Base-by-base conservation (phyloP, 2,797 vertebrate genomes). In the Poecilia wingei region DNA sequence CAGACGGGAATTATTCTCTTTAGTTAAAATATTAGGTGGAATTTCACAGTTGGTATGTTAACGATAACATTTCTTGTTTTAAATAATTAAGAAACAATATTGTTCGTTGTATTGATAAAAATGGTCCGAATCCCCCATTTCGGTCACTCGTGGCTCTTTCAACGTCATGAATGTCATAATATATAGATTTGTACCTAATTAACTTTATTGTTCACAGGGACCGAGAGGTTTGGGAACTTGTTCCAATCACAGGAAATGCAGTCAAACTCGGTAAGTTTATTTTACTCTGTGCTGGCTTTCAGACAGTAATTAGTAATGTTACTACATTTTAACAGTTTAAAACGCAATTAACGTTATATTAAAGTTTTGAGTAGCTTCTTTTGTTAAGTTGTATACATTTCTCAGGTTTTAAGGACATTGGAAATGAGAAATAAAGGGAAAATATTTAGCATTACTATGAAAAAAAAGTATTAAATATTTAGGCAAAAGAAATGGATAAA, bases 41-140 rank as follows among this genome's bases (percentile, higher is more conserved):
- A 43, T 88, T 66, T 80, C 91, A 28, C 49, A 76, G 66, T 76
- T 85, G 95, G 95, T 96, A 94, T 1, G 69, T 25, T 77, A 72
- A 25, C 6, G 8, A 41, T 43, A 3, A 1, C 5, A 0, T 80
- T 14, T 72, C 14, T 72, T 1, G 2, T 73, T 41, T 77, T 43
- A n/a, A 25, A 69, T 9, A 46, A 1, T 39, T 31, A 25, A 33
- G 1, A 5, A 14, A 43, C 20, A 1, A 6, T 7, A 18, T 20
- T 4, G 2, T 33, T 55, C 10, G 53, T 72, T 49, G 2, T 0
- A 0, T 41, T 28, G 0, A 1, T 1, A 18, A 53, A 75, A 28
- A 8, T 14, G 20, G 9, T 61, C 12, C 5, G 13, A 45, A 74
- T 2, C 22, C 66, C 8, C 4, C 22, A 43, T 1, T 9, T 36